Base-by-base conservation (phyloP, 2,888 invertebrate genomes). In the Coelopa pilipes region DNA sequence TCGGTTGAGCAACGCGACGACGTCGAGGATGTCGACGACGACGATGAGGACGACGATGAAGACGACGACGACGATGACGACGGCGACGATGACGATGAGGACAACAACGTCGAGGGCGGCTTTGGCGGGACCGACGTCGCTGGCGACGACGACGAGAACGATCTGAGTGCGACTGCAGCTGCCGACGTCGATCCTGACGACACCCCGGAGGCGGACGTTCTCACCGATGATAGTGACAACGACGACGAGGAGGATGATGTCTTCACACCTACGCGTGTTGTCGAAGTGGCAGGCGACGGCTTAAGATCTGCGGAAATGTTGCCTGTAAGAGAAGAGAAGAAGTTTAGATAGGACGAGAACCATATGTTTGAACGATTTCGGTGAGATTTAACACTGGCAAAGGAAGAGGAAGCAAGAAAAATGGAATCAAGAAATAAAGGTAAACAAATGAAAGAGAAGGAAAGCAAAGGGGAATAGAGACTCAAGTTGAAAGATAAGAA, bases 281-380 rank as follows among this genome's bases (percentile, higher is more conserved):
- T 62, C 19, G 74, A 59, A 45, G 73, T 80, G 57, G 82, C 81
- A 68, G 84, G 80, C 78, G 81, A 80, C 80, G 84, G 82, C 73
- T 83, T 83, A 78, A 81, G 77, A 76, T 81, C 82, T 75, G 82
- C 81, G 78, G 82, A 81, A 77, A 82, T 82, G 81, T 82, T 83
- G 83, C 83, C 84, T 85, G 80, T 34, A 82, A 79, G 63, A 73
- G 50, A 76, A 59, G 73, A 49, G 34, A 70, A 53, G 73, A 13
- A 34, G 34, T 34, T 7, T n/a, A n/a, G 34, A 34, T 34, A 4
- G 7, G 34, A 34, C 2, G 7, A 34, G 34, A 34, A 34, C 34
- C 2, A 34, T 4, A 34, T 34, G 34, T 34, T 34, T 2, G 34
- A 34, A 34, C 2, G 7, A 7, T 34, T 34, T 34, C 34, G 34